Evolutionary conservation across 2,113 vertebrate species (phyloP), one percentile per base, ranked within the genome.

Genomic region (Cromileptes altivelis): DNA sequence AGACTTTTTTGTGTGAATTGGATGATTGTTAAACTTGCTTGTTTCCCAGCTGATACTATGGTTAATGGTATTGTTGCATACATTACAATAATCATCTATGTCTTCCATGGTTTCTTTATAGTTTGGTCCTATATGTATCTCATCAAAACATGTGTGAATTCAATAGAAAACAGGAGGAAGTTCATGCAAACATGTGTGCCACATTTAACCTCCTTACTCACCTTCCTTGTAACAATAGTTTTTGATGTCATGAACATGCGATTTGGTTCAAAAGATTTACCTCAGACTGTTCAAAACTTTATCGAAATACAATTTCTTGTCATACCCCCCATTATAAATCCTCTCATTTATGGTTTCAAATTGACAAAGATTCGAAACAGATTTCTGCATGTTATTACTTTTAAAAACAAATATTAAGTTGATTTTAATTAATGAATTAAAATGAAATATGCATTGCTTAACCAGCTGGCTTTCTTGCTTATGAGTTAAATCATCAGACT

Each of bases 161-260:
- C 86, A 57, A 53, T 75, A 61, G 85, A 89, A 62, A 85, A 85
- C 37, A 80, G 75, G 7, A 64, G 45, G 4, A 94, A 87, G 75
- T 92, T 90, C 40, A 88, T 91, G 74, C 88, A 91, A 14, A 91
- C 90, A 19, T 92, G 90, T 78, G 33, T 92, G 14, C 92, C 91
- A 21, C 92, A 91, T 83, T 47, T 91, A 52, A 8, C 75, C 25
- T 73, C 88, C 10, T 77, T 92, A 8, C 1, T 85, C 13, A 86
- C 56, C 12, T 87, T 89, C 65, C 3, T 60, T 49, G 18, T 69
- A 0, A 52, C 75, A 6, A 6, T 82, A 0, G 17, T 89, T 7
- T 71, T 86, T 11, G 84, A 92, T 63, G 4, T 85, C 0, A 15
- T 80, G 8, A 57, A 23, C 6, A 82, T 86, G 18, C 13, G 81